Base-by-base conservation (phyloP, 1,140 invertebrate genomes). In the Zaprionus camerounensis region DNA sequence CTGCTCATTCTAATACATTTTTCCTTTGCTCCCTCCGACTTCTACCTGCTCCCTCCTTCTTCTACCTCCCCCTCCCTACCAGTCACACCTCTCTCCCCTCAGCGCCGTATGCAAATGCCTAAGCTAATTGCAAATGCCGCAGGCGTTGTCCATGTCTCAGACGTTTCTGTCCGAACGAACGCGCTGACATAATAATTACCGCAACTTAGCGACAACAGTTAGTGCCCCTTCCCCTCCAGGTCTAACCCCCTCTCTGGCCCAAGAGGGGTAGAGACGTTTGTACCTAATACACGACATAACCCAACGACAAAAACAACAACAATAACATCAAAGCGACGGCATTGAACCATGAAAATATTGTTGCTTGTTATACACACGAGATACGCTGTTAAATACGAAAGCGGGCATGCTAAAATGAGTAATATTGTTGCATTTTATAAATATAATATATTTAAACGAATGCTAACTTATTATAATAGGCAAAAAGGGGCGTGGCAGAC, bases 101-200 rank as follows among this genome's bases (percentile, higher is more conserved):
- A 6, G 46, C 41, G 31, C 58, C 44, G 67, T 58, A 75, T 86
- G 79, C 77, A 67, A 78, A 76, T 76, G 41, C 41, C 68, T n/a
- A 44, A 71, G 83, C 83, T 86, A 86, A 86, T 86, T 86, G 82
- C 63, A 87, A 87, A 86, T 86, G 82, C 83, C 76, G 82, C 76
- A 82, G 83, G 82, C 82, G 82, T 86, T 72, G 61, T 66, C 28
- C 20, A 53, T 0, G n/a, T 17, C 49, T 56, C 55, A 44, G 57
- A 46, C 44, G 20, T 46, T 77, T 53, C 44, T 69, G 70, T 68
- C 56, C 62, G 61, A 79, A 57, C n/a, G 6, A 17, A 9, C 71
- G 55, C 68, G 59, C 83, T 86, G 83, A 86, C 83, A 86, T 86
- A 86, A 86, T 86, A 86, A 86, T 86, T 77, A 86, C 83, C 83